Percentiles rank a stretch among this genome's conserved stretches.
These are phyloP conservation scores for Unio delphinus DNA, from an alignment of 2,888 invertebrate genomes.

Conservation along the genomic window DNA sequence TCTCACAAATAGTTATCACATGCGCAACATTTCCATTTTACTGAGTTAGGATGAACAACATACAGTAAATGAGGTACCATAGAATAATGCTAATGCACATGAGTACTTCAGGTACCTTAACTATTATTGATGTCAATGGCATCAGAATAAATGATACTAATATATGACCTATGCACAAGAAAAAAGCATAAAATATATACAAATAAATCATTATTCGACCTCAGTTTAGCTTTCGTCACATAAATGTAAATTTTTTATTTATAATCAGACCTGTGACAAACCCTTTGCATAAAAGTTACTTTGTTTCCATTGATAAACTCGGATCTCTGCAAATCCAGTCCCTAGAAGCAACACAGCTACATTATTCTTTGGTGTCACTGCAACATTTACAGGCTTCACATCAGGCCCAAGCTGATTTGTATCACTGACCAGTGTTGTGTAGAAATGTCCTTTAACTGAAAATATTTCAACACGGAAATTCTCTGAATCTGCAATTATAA, in stretches of 20 bases:
- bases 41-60: too few relatives aligned
- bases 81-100: too few relatives aligned
- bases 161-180: not conserved
- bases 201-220: too few relatives aligned
- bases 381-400: slow-evolving; percentile 58
- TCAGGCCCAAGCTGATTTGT: slow-evolving; percentile 51
- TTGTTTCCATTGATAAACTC: slow-evolving; percentile 43
- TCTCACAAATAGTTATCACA: too few relatives aligned
- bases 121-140: too few relatives aligned
- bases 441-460: slow-evolving; percentile 48
- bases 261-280: not conserved
- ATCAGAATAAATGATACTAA: not conserved
- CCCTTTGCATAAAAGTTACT: not conserved
- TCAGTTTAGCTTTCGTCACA: too few relatives aligned
- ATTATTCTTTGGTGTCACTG: slow-evolving; percentile 50
- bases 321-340: slow-evolving; percentile 60
- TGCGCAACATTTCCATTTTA: too few relatives aligned
- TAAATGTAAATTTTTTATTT: not conserved
- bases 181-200: not conserved
- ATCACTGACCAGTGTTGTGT: slow-evolving; percentile 44
- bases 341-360: slow-evolving; percentile 56
- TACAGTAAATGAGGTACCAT: too few relatives aligned
- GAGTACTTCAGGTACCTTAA: too few relatives aligned
- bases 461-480: slow-evolving; percentile 63
- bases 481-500: slow-evolving; percentile 63